Base-by-base conservation (phyloP, 2,797 vertebrate species). In the Channa striata region DNA sequence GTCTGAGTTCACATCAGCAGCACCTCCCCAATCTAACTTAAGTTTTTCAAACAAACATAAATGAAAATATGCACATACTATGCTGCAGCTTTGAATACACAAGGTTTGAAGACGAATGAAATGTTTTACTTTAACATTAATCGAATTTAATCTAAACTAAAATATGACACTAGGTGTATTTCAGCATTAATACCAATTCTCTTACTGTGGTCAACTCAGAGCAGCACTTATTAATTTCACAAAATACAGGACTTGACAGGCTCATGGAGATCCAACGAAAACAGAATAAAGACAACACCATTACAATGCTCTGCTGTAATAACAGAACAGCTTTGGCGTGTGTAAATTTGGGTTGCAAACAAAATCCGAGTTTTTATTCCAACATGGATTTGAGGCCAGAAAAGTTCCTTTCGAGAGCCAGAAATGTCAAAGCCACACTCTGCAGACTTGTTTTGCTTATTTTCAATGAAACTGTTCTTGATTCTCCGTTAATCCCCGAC, bases 401-500 rank as follows among this genome's bases (percentile, higher is more conserved):
- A 30, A 66, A 46, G 19, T n/a, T 5, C 11, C 5, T 48, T 69
- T 63, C 23, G 11, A 60, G 36, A 74, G 20, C 12, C 52, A 71
- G 17, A 72, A 68, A 84, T 68, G 59, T 68, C 64, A 70, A 33
- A 34, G 25, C 2, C 46, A 50, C 10, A 8, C 51, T 65, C 25
- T 34, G 37, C 20, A 48, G 40, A 53, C n/a, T n/a, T 42, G 2
- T 42, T 51, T 34, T 16, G n/a, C 16, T 66, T 60, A 20, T 51
- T 58, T 60, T 33, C 23, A 20, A 21, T 23, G 52, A 61, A 74
- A 52, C 6, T n/a, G 19, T 42, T 56, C 46, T 44, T 39, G 23
- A 63, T 59, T 78, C 60, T 59, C 34, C 54, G 64, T 61, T 73
- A 70, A 78, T 80, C 73, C 74, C 11, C 40, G 20, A 23, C 13